Conservation (phyloP, 35 echinoderm and acorn worm genomes). For the Apostichopus parvimensis region DNA sequence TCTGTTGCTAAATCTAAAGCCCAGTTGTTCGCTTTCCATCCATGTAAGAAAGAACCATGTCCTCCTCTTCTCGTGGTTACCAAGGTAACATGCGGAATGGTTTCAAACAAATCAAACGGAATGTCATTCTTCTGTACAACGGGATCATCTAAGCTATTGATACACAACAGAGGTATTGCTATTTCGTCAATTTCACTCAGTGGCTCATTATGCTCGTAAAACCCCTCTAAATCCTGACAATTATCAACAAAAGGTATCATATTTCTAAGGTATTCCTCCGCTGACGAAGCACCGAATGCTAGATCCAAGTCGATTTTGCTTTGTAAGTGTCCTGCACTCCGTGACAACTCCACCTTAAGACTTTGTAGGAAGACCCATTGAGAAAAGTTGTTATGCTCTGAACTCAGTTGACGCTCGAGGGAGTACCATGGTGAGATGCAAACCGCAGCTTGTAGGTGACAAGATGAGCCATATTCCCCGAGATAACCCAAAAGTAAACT, state of each 20-base stretch:
- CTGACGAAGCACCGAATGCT: slow-evolving; percentile 59
- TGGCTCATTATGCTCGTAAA: slow-evolving; percentile 91
- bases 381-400: slow-evolving; percentile 20
- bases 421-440: slow-evolving; percentile 88
- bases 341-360: slow-evolving; percentile 61
- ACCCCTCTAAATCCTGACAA: slow-evolving; percentile 61
- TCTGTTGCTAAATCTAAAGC: slow-evolving; percentile 21
- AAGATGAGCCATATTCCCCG: slow-evolving; percentile 89
- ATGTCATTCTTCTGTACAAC: slow-evolving; percentile 58
- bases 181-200: slow-evolving; percentile 93
- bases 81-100: slow-evolving; percentile 78
- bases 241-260: slow-evolving; percentile 48
- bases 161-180: slow-evolving; percentile 83
- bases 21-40: slow-evolving; percentile 29
- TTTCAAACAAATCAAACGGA: slow-evolving; percentile 88
- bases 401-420: slow-evolving; percentile 54
- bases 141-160: slow-evolving; percentile 90
- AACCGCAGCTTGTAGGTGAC: slow-evolving; percentile 71
- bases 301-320: slow-evolving; percentile 65
- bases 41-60: slow-evolving; percentile 48
- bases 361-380: slow-evolving; percentile 82
- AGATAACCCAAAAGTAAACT: slow-evolving; percentile 78
- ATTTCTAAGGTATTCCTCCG: slow-evolving; percentile 58
- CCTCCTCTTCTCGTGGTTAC: slow-evolving; percentile 76
- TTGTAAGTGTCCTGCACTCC: slow-evolving; percentile 51